phyloP scores from a whole-genome alignment of 2,113 vertebrate species.

The Athene noctua region DNA sequence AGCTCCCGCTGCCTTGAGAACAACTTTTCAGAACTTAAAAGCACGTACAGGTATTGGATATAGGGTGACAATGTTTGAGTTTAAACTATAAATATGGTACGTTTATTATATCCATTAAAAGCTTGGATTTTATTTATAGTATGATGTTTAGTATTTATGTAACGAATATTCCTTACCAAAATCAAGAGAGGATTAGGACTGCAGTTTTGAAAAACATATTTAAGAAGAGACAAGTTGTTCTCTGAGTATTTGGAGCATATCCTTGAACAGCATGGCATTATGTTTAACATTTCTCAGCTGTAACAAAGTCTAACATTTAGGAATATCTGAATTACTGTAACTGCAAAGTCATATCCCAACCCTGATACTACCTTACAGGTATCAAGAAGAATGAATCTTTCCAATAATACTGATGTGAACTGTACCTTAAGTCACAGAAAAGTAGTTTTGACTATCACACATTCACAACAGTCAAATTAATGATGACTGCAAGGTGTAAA shows the following conservation, averaged over 20 bases:
- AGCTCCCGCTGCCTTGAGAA: neutral
- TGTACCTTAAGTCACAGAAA: neutral
- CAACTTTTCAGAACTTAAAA: neutral
- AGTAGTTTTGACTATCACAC: neutral
- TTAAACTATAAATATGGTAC: neutral
- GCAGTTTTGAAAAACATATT: neutral
- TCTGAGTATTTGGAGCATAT: neutral
- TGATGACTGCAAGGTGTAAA: neutral
- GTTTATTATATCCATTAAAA: neutral
- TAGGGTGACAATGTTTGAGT: neutral
- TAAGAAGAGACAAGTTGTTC: neutral
- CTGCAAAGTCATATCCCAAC: neutral
- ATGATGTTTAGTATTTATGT: neutral
- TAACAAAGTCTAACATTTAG: too few species aligned
- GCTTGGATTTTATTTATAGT: neutral
- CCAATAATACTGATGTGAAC: neutral
- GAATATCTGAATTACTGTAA: neutral
- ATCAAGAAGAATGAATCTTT: neutral
- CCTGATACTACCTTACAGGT: neutral
- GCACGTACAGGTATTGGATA: neutral
- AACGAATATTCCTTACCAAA: neutral
- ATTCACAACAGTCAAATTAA: constrained; percentile 5
- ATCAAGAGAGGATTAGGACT: neutral
- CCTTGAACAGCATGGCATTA: neutral
- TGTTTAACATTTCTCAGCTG: neutral